Base-by-base conservation (phyloP, 2,113 vertebrate genomes). In the Xiphorhynchus elegans region DNA sequence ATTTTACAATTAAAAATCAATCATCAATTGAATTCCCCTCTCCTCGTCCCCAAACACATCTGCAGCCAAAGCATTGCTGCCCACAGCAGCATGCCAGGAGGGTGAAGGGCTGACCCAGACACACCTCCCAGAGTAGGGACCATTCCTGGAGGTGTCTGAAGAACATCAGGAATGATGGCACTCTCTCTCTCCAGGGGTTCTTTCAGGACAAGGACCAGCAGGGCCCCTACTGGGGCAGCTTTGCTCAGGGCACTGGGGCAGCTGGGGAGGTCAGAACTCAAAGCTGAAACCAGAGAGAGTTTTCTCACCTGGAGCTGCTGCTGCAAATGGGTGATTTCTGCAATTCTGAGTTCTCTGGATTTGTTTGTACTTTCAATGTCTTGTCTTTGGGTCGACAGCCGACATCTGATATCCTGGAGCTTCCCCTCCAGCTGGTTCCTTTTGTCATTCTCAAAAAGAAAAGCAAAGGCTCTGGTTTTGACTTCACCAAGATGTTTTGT, bases 291-390 rank as follows among this genome's bases (percentile, higher is more conserved):
- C 4, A 29, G 40, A 68, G 44, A 55, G 35, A 0, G 0, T 40
- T 55, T 33, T 4, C 96, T 82, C 84, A 99, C 99, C 98, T 99
- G 99, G 68, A 99, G 97, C 94, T 99, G 99, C 74, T 99, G 99
- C 82, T 99, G 99, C 13, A 99, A 97, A 80, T 99, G 98, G 10
- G 99, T 99, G 96, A 99, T 99, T 95, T 99, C 99, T 7, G 99
- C 99, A 50, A 99, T 99, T 96, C 99, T 98, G 20, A 99, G 97
- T 66, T 99, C 99, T 82, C 99, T 98, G 28, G 98, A 99, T 96
- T 99, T 99, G 97, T 99, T 99, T 50, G 99, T 99, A 94, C 98
- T 99, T 97, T 99, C 99, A 68, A 99, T 99, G 87, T 99, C 99
- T 77, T 99, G 98, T 86, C 99, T 98, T 98, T 99, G 99, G 70